phyloP scores from a whole-genome alignment of 92 coral and sea anemone species.

The Diadumene lineata region DNA sequence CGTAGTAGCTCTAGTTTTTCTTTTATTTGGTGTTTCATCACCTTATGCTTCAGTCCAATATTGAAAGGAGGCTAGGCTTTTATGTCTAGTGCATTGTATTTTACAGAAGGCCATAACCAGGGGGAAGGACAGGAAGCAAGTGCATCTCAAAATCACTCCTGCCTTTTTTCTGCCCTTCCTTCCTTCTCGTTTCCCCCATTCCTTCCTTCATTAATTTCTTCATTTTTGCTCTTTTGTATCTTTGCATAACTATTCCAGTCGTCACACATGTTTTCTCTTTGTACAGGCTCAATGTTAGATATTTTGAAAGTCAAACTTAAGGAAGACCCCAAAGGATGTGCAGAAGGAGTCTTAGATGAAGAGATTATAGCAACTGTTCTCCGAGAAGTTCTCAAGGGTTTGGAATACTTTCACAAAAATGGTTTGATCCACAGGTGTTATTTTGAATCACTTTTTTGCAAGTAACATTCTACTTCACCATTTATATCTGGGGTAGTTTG shows the following conservation, averaged over 20 bases:
- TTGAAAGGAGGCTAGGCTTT: no score
- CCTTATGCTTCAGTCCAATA: no score
- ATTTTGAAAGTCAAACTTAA: conserved; percentile 74
- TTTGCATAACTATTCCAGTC: not conserved
- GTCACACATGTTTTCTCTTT: not conserved
- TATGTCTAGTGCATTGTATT: no score
- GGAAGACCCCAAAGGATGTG: conserved; percentile 44
- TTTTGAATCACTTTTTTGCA: not conserved
- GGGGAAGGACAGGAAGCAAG: not conserved
- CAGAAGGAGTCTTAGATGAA: conserved; percentile 93
- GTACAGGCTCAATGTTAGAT: conserved; percentile 93
- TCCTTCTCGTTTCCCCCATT: not conserved
- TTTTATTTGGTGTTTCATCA: no score
- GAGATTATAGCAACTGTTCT: conserved; percentile 87
- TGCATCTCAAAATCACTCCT: no score
- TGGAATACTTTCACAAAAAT: conserved; percentile 95
- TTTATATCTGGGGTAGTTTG: no score
- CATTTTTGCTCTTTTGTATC: not conserved
- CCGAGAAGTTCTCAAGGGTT: conserved; percentile 91
- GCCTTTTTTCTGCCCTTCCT: not conserved
- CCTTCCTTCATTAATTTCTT: not conserved
- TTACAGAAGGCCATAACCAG: not conserved
- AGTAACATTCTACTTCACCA: no score
- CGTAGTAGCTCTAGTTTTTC: no score
- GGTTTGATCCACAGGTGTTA: conserved; percentile 95